Evolutionary conservation across 1,140 invertebrate genomes (phyloP).

Genomic region (Ips nitidus): DNA sequence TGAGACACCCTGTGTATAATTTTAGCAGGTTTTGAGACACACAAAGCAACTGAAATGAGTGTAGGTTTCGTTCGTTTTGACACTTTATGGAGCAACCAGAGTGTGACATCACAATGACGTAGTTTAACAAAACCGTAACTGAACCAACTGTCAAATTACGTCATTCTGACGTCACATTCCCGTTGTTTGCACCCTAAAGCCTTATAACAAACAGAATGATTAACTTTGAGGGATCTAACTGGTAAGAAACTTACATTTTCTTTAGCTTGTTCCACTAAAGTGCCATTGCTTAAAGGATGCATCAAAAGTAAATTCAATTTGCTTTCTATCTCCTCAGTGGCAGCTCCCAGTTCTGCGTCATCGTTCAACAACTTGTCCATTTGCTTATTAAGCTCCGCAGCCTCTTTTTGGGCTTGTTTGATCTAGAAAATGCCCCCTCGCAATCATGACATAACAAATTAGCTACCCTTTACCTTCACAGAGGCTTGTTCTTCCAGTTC

Average conservation of each 20-base stretch:
- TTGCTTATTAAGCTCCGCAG: constrained; percentile 73
- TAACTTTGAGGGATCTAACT: not conserved
- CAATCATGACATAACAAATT: too few species aligned
- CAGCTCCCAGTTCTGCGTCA: constrained; percentile 72
- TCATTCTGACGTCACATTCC: too few species aligned
- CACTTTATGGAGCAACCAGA: too few species aligned
- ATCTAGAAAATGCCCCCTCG: constrained; percentile 50
- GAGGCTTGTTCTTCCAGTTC: constrained; percentile 69
- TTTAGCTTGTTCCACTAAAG: constrained; percentile 72
- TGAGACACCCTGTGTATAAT: too few species aligned
- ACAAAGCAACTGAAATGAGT: too few species aligned
- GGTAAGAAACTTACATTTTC: constrained; percentile 55
- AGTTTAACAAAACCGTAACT: too few species aligned
- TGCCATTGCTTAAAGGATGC: constrained; percentile 73
- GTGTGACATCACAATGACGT: not conserved
- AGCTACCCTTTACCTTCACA: too few species aligned
- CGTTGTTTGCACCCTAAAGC: not conserved
- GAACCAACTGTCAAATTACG: too few species aligned
- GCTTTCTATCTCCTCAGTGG: constrained; percentile 70
- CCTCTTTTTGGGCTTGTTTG: constrained; percentile 72
- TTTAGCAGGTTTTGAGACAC: too few species aligned
- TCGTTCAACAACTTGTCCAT: constrained; percentile 77
- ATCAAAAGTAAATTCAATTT: constrained; percentile 71
- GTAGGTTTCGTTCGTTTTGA: too few species aligned
- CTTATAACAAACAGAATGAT: not conserved